Evolutionary conservation across 2,888 invertebrate genomes (phyloP).

Genomic region (Mamestra brassicae): DNA sequence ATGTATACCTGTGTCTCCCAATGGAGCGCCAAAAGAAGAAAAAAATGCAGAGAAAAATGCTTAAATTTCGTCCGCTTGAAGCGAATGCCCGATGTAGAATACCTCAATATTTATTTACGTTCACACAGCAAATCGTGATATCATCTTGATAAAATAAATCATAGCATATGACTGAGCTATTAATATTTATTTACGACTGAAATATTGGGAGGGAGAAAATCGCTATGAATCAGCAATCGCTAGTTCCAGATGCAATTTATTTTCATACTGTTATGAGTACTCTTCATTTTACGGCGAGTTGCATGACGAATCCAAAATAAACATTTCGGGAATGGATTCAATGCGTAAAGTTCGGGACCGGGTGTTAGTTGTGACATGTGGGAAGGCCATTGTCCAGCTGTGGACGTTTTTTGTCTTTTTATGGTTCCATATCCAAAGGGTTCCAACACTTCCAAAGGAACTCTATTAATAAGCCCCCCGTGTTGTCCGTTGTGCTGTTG

Average conservation of each 20-base stretch:
- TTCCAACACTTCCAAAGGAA: too few relatives aligned
- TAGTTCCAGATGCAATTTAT: too few relatives aligned
- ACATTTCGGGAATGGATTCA: too few relatives aligned
- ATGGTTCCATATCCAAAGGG: too few relatives aligned
- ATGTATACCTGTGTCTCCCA: not conserved
- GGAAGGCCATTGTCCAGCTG: too few relatives aligned
- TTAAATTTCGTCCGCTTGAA: not conserved
- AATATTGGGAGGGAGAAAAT: slow-evolving; percentile 22
- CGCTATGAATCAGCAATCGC: slow-evolving; percentile 20
- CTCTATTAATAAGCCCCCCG: too few relatives aligned
- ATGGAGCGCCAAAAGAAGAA: too few relatives aligned
- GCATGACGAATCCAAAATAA: too few relatives aligned
- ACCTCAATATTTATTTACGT: slow-evolving; percentile 27
- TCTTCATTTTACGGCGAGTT: slow-evolving; percentile 2
- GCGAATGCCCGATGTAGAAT: slow-evolving; percentile 15
- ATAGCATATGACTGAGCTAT: slow-evolving; percentile 4
- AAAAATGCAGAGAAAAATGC: not conserved
- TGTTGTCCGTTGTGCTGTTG: too few relatives aligned
- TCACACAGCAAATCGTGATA: not conserved
- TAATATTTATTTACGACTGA: slow-evolving; percentile 36
- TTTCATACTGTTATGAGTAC: not conserved
- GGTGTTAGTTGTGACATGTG: too few relatives aligned
- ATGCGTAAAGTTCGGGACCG: too few relatives aligned
- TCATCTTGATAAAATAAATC: slow-evolving; percentile 44
- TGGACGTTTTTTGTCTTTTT: too few relatives aligned